Evolutionary conservation across 2,888 invertebrate species (phyloP).

Genomic region (Pemphredon lugubris): DNA sequence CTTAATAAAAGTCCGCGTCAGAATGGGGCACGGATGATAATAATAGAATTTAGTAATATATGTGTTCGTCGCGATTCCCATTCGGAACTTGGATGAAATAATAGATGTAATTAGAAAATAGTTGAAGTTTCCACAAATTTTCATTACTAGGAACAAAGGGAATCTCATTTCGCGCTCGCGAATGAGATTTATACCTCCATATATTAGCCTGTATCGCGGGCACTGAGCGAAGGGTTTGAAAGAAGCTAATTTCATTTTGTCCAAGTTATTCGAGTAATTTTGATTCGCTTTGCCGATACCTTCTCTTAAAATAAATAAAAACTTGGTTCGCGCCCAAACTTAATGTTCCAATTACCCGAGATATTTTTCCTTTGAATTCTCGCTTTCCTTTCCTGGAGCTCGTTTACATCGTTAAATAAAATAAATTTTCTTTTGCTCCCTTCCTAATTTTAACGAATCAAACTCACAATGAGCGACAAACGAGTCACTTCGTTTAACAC

Average conservation of each 20-base stretch:
- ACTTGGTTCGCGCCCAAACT: constrained; percentile 5
- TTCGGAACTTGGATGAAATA: constrained; percentile 18
- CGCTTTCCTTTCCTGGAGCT: constrained; percentile 1
- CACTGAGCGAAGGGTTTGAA: not conserved
- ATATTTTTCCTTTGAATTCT: constrained; percentile 38
- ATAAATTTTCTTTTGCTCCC: constrained; percentile 38
- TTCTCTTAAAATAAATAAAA: not conserved
- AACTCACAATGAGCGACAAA: constrained; percentile 39
- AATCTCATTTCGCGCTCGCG: constrained; percentile 12
- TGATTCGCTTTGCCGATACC: not conserved
- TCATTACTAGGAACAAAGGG: constrained; percentile 37
- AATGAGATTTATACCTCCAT: constrained; percentile 29
- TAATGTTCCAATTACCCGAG: constrained; percentile 35
- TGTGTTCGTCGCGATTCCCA: not conserved
- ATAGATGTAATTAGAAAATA: constrained; percentile 44
- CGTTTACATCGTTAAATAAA: constrained; percentile 43
- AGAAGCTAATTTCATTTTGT: constrained; percentile 21
- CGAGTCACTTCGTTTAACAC: constrained; percentile 48
- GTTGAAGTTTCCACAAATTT: constrained; percentile 45
- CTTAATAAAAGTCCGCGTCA: not conserved
- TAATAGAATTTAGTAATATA: constrained; percentile 13
- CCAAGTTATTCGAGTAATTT: not conserved
- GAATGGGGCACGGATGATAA: not conserved
- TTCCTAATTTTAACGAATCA: constrained; percentile 49
- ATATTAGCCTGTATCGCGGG: not conserved